Base-by-base conservation (phyloP, 2,113 vertebrate species). In the Indicator indicator region DNA sequence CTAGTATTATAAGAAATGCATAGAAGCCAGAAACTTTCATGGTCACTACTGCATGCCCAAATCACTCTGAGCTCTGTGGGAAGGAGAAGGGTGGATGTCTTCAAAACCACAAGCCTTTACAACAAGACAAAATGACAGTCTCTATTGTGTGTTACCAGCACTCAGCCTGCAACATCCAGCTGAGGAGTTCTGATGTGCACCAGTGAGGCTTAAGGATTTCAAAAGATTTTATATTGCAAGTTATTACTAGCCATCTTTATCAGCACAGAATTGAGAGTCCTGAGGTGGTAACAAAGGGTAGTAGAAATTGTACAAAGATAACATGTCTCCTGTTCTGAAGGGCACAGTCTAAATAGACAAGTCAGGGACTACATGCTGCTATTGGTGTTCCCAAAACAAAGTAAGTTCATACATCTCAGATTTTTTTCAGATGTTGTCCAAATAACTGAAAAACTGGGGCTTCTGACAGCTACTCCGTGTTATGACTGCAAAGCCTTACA, bases 101-200 rank as follows among this genome's bases (percentile, higher is more conserved):
- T 55, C 79, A 83, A 89, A 96, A 91, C 78, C 91, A 91, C 87
- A 89, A 63, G 60, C 75, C 83, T 81, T 87, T 73, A 38, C 33
- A 78, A 58, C 0, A 11, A 79, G 90, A 70, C 63, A 55, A 79
- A 90, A 86, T 5, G 2, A 74, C 30, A 63, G 16, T 74, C 46
- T 70, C 78, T 40, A 55, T 72, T 93, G 81, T 92, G 77, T 72
- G 40, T 63, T 90, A 83, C 65, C 36, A 71, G 30, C 27, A 19
- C 52, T 75, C 42, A 26, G 86, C 52, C 81, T 70, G 38, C 74
- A 95, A 69, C 40, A 63, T 20, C 42, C 77, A 90, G 38, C 63
- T 63, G 63, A 30, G 67, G 44, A 55, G 81, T 12, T 82, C 81
- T 63, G 68, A 91, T 63, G 50, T 1, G 7, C 33, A 63, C 50